Evolutionary conservation across 2,797 vertebrate genomes (phyloP).

Genomic region (Eulemur albifrons): DNA sequence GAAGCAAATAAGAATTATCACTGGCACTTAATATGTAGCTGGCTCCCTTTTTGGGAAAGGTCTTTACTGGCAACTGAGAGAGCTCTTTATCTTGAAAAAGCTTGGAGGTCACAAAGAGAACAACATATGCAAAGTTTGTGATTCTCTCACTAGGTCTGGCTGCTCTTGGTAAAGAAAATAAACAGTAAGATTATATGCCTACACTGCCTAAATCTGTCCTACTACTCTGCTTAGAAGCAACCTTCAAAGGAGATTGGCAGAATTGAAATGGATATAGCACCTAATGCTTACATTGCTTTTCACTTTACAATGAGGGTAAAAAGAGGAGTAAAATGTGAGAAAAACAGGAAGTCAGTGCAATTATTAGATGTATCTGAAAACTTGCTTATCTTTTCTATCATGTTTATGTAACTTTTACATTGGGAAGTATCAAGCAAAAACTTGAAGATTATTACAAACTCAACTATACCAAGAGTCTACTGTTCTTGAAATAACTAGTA

Average conservation of each 20-base stretch:
- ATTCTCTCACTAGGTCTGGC: not conserved
- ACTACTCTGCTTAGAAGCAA: not conserved
- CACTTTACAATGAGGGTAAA: not conserved
- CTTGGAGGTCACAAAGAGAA: not conserved
- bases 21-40: not conserved
- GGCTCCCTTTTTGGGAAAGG: not conserved
- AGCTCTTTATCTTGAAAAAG: not conserved
- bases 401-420: not conserved
- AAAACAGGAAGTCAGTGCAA: not conserved
- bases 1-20: not conserved
- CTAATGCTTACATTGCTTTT: not conserved
- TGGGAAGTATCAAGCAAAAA: not conserved
- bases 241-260: not conserved
- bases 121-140: not conserved
- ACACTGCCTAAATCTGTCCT: not conserved
- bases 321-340: not conserved
- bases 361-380: not conserved
- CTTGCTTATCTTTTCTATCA: not conserved
- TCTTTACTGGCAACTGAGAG: not conserved
- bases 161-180: not conserved
- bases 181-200: not conserved
- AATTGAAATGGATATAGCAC: not conserved
- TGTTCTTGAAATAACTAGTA: not conserved
- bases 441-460: not conserved
- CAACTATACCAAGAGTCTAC: not conserved